Evolutionary conservation across 2,797 vertebrate species (phyloP).

Genomic region (Gallinago solitaria): DNA sequence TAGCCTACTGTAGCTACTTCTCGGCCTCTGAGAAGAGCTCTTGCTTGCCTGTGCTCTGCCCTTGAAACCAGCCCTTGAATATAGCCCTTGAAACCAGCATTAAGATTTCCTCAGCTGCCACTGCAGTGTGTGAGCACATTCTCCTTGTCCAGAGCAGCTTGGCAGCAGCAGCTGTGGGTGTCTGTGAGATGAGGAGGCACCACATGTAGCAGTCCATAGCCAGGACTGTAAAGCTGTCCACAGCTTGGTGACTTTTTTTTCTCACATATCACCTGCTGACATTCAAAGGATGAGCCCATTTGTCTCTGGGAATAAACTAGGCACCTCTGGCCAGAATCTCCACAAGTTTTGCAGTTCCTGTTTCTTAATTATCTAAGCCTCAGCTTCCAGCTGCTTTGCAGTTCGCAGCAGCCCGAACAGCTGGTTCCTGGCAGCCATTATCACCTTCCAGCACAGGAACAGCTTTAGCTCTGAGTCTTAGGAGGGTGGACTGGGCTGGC

Average conservation of each 20-base stretch:
- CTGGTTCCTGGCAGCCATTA: slow-evolving; percentile 25
- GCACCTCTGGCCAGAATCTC: background rate
- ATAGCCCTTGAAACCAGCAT: background rate
- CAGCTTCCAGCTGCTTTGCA: background rate
- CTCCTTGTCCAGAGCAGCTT: slow-evolving; percentile 32
- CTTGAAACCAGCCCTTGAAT: background rate
- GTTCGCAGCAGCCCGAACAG: background rate
- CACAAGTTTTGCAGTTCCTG: background rate
- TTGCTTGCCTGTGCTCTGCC: background rate
- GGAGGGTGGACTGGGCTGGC: background rate
- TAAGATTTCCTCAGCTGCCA: background rate
- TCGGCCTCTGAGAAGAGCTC: background rate
- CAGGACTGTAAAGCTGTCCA: background rate
- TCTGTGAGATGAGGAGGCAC: background rate
- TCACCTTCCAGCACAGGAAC: background rate
- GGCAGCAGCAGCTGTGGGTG: background rate
- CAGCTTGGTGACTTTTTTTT: background rate
- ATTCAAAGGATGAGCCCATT: background rate
- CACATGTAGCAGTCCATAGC: background rate
- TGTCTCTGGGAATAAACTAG: background rate
- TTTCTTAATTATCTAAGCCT: background rate
- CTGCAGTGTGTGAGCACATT: background rate
- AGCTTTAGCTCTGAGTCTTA: background rate
- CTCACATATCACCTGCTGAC: background rate
- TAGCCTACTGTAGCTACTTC: background rate